Base-by-base conservation (phyloP, 1,140 invertebrate genomes). In the Cotesia glomerata region DNA sequence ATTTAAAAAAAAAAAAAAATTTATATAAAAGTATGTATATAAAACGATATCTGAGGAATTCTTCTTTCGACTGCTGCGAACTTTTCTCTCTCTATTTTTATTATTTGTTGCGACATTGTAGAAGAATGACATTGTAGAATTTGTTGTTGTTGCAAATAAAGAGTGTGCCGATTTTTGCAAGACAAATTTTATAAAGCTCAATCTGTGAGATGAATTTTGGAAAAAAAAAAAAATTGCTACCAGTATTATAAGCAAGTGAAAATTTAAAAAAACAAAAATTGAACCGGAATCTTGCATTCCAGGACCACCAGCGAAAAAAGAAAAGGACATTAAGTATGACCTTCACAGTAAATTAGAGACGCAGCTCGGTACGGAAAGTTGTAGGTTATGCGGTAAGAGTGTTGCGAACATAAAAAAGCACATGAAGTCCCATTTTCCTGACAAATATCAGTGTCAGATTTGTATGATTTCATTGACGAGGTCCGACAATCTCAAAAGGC, bases 341-440 rank as follows among this genome's bases (percentile, higher is more conserved):
- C 74, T 61, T 82, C 82, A 82, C 35, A 74, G 75, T 84, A 87
- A 87, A 74, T 81, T 84, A 81, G 85, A 86, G 54, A 71, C 80
- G 62, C 80, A 80, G 67, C 77, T 84, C 69, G 79, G 81, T 80
- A 75, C 79, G 74, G 85, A 84, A 77, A 79, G 84, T 76, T 87
- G 86, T 80, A 85, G 84, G 75, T 77, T 84, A 67, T 87, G 86
- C 75, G 85, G 85, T 75, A 87, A 87, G 78, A 86, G 77, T 73
- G 86, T 87, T 78, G 84, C 85, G 69, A 87, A 87, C 76, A 83
- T 87, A 73, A 87, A 87, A 82, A 87, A 87, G 72, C 86, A 87
- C 75, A 87, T 87, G 86, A 87, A 87, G 83, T 87, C 86, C 56
- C 86, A 87, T 81, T 85, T 84, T 74, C 86, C 86, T 16, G 86